Conservation (phyloP, 2,888 invertebrate species). For the Leptarthrus brevirostris region DNA sequence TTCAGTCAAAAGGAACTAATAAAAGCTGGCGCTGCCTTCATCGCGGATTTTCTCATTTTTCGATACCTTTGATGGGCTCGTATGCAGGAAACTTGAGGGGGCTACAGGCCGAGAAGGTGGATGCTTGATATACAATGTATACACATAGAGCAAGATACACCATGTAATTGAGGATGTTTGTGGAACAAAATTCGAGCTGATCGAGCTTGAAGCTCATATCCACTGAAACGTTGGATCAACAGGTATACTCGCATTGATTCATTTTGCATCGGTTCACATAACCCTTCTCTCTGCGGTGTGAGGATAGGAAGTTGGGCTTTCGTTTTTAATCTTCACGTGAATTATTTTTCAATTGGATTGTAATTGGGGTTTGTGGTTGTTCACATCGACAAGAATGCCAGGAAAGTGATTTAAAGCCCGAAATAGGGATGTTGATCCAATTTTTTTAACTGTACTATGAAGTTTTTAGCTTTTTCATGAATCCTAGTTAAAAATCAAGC, state of each 20-base stretch:
- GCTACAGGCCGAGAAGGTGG: too few species aligned
- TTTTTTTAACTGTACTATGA: too few species aligned
- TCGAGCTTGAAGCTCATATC: slow-evolving; percentile 48
- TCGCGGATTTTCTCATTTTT: too few species aligned
- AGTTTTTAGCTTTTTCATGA: too few species aligned
- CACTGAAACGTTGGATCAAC: slow-evolving; percentile 38
- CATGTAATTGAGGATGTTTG: slow-evolving; percentile 2
- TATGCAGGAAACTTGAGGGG: too few species aligned
- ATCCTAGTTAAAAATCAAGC: too few species aligned
- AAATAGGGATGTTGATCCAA: too few species aligned
- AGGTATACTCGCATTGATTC: slow-evolving; percentile 40
- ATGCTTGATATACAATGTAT: too few species aligned
- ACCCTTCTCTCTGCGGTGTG: not conserved
- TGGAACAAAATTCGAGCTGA: slow-evolving; percentile 50
- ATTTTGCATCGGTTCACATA: slow-evolving; percentile 42
- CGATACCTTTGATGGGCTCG: too few species aligned
- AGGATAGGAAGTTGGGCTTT: slow-evolving; percentile 9
- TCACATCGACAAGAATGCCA: slow-evolving; percentile 4
- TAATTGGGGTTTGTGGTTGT: slow-evolving; percentile 52
- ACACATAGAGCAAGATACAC: too few species aligned
- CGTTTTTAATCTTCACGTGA: slow-evolving; percentile 50
- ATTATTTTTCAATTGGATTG: slow-evolving; percentile 53
- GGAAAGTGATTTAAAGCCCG: slow-evolving; percentile 12
- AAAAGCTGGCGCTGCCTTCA: too few species aligned
- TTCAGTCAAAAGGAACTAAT: too few species aligned